phyloP scores from a whole-genome alignment of 2,888 invertebrate species.

The Altica lythri region DNA sequence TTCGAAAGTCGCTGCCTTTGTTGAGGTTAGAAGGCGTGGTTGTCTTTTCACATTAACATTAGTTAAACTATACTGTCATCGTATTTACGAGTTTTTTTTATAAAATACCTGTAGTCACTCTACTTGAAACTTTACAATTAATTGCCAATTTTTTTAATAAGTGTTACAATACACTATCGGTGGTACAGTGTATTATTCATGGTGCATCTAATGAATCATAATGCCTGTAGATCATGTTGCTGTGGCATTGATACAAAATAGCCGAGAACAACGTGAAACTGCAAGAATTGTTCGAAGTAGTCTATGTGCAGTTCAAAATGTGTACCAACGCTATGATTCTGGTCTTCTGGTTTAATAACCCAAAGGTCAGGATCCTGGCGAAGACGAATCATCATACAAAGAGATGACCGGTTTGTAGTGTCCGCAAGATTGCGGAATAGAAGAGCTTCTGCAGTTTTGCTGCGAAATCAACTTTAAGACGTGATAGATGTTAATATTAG shows the following conservation, averaged over 20 bases:
- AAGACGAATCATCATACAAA: not conserved
- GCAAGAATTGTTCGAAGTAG: slow-evolving; percentile 3
- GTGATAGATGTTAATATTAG: slow-evolving; percentile 34
- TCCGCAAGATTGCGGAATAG: not conserved
- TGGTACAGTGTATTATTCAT: too few species aligned
- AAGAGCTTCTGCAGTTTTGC: slow-evolving; percentile 9
- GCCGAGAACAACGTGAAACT: slow-evolving; percentile 1
- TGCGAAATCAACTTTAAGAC: slow-evolving; percentile 30
- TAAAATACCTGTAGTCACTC: too few species aligned
- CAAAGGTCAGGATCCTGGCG: not conserved
- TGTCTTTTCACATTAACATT: too few species aligned
- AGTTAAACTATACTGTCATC: too few species aligned
- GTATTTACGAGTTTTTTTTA: too few species aligned
- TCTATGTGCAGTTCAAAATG: not conserved
- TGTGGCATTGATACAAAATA: slow-evolving; percentile 1
- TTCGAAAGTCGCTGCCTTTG: too few species aligned
- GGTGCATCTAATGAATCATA: too few species aligned
- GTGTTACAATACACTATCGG: too few species aligned
- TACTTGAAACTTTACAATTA: too few species aligned
- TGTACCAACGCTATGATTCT: slow-evolving; percentile 6
- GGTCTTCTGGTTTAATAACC: slow-evolving; percentile 5
- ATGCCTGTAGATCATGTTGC: not conserved
- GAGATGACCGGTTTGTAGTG: slow-evolving; percentile 1
- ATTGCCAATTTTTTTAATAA: too few species aligned
- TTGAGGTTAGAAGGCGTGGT: too few species aligned